A percentile compares a stretch with the other conserved stretches of the same genome.
Conservation (phyloP, 1,140 invertebrate species). For the Chymomyza costata region DNA sequence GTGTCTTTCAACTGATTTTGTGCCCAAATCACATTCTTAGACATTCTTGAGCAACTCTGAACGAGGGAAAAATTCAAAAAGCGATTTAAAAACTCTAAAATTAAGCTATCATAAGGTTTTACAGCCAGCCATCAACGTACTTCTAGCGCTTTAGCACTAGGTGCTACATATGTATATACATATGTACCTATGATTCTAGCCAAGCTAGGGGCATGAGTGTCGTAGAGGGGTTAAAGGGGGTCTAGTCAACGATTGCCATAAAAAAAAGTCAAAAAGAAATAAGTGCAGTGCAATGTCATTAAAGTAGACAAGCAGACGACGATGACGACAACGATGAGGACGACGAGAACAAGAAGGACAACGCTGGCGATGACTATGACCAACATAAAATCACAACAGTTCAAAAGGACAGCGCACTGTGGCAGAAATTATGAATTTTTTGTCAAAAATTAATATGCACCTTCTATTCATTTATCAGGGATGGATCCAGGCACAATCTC, state of each 20-base stretch:
- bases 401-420: constrained; percentile 13
- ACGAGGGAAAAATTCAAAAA: constrained; percentile 43
- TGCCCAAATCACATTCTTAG: constrained; percentile 60
- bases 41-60: neutral
- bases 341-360: constrained; percentile 7
- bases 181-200: no score
- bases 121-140: constrained; percentile 48
- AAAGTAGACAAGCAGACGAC: constrained; percentile 63
- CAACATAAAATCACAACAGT: constrained; percentile 65
- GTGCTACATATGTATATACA: no score
- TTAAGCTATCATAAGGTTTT: constrained; percentile 71
- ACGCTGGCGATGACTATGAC: constrained; percentile 40
- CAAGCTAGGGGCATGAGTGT: no score
- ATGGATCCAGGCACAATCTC: no score
- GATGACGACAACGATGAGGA: constrained; percentile 6
- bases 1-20: constrained; percentile 68
- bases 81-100: constrained; percentile 70
- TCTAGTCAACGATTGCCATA: no score
- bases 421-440: no score
- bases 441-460: no score
- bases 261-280: constrained; percentile 57
- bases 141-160: no score
- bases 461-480: no score
- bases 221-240: no score
- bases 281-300: constrained; percentile 71